Evolutionary conservation across 2,113 vertebrate genomes (phyloP), one percentile per base, ranked within the genome.

Genomic region (Engraulis encrasicolus): DNA sequence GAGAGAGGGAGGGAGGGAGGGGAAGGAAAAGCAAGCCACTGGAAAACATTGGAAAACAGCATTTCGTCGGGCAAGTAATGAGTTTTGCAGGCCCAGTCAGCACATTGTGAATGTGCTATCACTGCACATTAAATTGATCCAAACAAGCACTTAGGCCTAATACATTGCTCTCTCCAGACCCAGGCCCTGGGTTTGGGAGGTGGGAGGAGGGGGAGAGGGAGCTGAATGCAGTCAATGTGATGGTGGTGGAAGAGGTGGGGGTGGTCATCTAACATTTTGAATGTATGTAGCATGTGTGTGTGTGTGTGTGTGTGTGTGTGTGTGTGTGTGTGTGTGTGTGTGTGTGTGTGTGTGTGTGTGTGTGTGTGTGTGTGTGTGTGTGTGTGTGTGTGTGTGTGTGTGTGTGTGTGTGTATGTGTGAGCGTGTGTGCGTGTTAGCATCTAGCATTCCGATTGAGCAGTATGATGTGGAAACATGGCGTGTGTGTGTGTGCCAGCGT

Each of bases 51-150:
- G 61, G 82, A 89, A 91, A 93, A 92, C 78, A 86, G 83, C 58
- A 38, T 85, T 77, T 74, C 0, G 11, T 71, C 85, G 40, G 84
- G 87, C 89, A 91, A 92, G 91, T 90, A 94, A 93, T 93, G 88
- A 86, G 86, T 91, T 92, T 90, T 90, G 85, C 81, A 84, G 89
- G 86, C 86, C n/a, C 84, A 92, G 93, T 94, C 94, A 95, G 94
- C 93, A 94, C 85, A 92, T 92, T 88, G 89, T 49, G 84, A 95
- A 94, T 94, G 90, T 92, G 92, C 92, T 91, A 93, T 93, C 91
- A 88, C 88, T 91, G 92, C 92, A 94, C 91, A 92, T 94, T 94
- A 91, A 87, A 95, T 94, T 93, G 94, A 94, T 93, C 92, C 91
- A 94, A 94, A 95, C 92, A 93, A 94, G 92, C 93, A 92, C 92